Evolutionary conservation across 2,797 vertebrate species (phyloP), one percentile per base, ranked within the genome.

Genomic region (Alfaro cultratus): DNA sequence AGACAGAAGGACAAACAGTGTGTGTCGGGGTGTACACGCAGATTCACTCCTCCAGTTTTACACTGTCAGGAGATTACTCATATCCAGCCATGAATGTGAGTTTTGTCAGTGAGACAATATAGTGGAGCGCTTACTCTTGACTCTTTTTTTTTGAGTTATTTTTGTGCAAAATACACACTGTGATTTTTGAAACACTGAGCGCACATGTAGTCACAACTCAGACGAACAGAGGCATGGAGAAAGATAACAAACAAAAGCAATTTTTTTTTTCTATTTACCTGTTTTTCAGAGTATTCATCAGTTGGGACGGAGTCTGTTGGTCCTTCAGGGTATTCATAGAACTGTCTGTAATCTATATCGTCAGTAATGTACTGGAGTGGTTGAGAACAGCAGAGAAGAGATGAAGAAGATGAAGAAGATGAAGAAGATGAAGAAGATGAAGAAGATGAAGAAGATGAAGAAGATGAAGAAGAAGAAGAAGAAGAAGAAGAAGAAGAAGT

Each of bases 291-390:
- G 96, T 97, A 92, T 91, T 97, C 97, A 89, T 97, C 96, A 0
- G 96, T 95, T 49, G 97, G 93, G 94, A 94, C 77, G 90, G 79
- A 95, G 80, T 97, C 96, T 95, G 95, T 95, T 84, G 97, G 95
- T 93, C 95, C 97, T 93, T 98, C 98, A 95, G 96, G 96, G 96
- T 99, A 98, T 92, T 99, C 97, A 98, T 99, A 98, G 94, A 92
- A 94, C 82, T 95, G 92, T 92, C 96, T 95, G 95, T 99, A 99
- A 82, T 98, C 96, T 96, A 97, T 94, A 93, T 97, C 97, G 93
- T 97, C 96, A 91, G 97, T 96, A 92, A 95, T 89, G 92, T 98
- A 98, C 98, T 99, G 95, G 86, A 95, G 95, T 82, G 91, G 89
- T 94, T 92, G 79, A 87, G 77, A 94, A 95, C 94, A 86, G 75